Evolutionary conservation across 2,797 vertebrate genomes (phyloP).

Genomic region (Gambelia wislizenii): DNA sequence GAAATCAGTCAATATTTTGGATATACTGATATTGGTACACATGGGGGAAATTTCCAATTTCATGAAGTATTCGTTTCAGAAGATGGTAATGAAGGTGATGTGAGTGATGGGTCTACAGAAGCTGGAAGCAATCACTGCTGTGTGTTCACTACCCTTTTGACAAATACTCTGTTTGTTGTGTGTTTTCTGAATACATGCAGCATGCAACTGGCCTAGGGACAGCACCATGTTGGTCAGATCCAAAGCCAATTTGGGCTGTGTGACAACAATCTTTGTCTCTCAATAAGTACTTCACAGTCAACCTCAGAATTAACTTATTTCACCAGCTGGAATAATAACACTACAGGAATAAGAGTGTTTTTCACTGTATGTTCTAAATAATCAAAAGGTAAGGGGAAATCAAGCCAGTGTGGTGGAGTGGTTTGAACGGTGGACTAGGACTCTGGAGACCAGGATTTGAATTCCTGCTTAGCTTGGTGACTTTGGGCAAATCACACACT

Average conservation of each 20-base stretch:
- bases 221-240: conserved; percentile 10
- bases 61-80: background rate
- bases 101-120: conserved; percentile 12
- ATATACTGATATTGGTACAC: background rate
- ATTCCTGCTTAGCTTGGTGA: too few relatives aligned
- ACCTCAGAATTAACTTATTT: conserved; percentile 37
- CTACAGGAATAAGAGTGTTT: background rate
- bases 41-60: background rate
- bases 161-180: conserved; percentile 13
- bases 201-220: conserved; percentile 21
- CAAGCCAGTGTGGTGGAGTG: too few relatives aligned
- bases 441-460: too few relatives aligned
- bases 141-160: background rate
- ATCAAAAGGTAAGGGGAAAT: background rate
- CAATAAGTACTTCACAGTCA: conserved; percentile 1
- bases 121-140: background rate
- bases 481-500: too few relatives aligned
- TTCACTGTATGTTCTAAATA: background rate
- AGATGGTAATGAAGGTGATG: background rate
- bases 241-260: conserved; percentile 8
- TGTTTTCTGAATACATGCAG: conserved; percentile 34
- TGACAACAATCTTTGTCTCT: conserved; percentile 39
- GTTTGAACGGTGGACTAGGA: too few relatives aligned
- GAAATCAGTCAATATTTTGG: conserved; percentile 8
- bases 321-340: conserved; percentile 4